Conservation (phyloP, 2,888 invertebrate species). For the Drosophila putrida region DNA sequence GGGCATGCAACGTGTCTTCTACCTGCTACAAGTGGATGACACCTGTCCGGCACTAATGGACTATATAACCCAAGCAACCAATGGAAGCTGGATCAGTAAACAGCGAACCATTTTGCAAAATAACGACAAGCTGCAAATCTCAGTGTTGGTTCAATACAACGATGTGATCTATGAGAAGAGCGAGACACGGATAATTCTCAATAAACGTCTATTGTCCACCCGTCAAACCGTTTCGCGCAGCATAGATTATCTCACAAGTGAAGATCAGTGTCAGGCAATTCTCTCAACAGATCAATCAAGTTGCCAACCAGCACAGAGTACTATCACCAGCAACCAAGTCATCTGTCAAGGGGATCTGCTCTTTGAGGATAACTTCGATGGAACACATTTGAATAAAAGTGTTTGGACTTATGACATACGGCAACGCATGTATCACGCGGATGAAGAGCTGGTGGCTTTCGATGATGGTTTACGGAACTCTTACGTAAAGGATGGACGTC, state of each 20-base stretch:
- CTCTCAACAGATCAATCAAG: conserved; percentile 19
- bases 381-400: conserved; percentile 81
- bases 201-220: conserved; percentile 60
- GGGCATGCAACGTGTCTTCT: conserved; percentile 71
- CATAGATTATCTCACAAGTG: conserved; percentile 19
- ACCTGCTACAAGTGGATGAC: conserved; percentile 71
- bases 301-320: conserved; percentile 51
- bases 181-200: conserved; percentile 66
- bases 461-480: conserved; percentile 82
- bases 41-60: conserved; percentile 73
- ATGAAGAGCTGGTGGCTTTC: conserved; percentile 86
- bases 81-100: conserved; percentile 64
- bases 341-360: conserved; percentile 86
- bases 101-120: conserved; percentile 52
- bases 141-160: conserved; percentile 72
- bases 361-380: conserved; percentile 88
- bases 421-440: conserved; percentile 86
- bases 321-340: conserved; percentile 21
- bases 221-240: conserved; percentile 25
- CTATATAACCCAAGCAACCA: conserved; percentile 57
- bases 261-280: conserved; percentile 41
- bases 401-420: conserved; percentile 88
- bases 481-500: conserved; percentile 76
- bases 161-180: conserved; percentile 65
- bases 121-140: conserved; percentile 71